Evolutionary conservation across 2,797 vertebrate genomes (phyloP), one percentile per base, ranked within the genome.

Genomic region (Rhadinocentrus ornatus): DNA sequence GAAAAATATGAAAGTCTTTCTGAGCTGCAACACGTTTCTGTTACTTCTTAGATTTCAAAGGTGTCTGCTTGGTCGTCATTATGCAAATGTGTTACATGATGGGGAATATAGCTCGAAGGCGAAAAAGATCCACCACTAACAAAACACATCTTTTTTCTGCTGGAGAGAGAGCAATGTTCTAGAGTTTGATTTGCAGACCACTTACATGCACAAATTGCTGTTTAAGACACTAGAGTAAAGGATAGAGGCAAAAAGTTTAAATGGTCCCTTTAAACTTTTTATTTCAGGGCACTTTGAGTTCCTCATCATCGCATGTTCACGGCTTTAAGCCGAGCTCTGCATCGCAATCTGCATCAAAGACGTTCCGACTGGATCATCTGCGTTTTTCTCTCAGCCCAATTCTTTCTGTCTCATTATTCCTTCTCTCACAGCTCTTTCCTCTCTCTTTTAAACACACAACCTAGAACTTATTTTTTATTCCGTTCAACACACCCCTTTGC

Each of bases 381-480:
- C 1, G 11, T 56, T 39, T 62, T 31, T 53, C 1, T 74, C 35
- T 68, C 8, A 2, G 26, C n/a, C 50, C 66, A 12, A 0, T n/a
- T 37, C 57, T 18, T 24, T 46, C 69, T 60, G 54, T 54, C 37
- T 60, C 62, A 60, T 80, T 79, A 46, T 62, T 78, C 48, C 52
- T 3, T 58, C 73, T 67, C 69, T 82, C 71, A 70, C 56, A 35
- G 44, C 46, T 46, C 37, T 39, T 2, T 54, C 13, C 62, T 37
- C 18, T 35, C 16, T 58, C 58, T 62, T 62, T 73, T 71, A 71
- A 70, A 71, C 55, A 31, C 66, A 66, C 15, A 56, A 74, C 59
- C 78, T 55, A 50, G 16, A 75, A 62, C 72, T 77, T 85, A 81
- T 72, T 69, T 71, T 75, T 70, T 34, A 70, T 73, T 66, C 77